Conservation (phyloP, 2,113 vertebrate species). For the Leptobrachium leishanense region DNA sequence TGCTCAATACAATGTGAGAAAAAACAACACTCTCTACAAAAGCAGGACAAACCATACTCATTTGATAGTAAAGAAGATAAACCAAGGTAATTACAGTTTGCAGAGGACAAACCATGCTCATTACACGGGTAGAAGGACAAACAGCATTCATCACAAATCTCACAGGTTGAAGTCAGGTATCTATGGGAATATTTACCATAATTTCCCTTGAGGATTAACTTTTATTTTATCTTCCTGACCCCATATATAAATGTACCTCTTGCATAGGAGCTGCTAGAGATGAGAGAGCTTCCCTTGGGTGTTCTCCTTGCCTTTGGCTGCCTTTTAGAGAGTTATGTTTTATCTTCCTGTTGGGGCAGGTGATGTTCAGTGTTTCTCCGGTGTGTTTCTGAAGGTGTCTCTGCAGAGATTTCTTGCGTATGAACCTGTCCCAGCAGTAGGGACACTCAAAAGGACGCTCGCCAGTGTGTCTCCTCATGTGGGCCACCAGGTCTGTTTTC, state of each 20-base stretch:
- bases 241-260: not conserved
- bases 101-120: too few species aligned
- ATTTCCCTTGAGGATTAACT: too few species aligned
- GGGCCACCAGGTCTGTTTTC: conserved; percentile 72
- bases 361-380: conserved; percentile 43
- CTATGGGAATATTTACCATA: too few species aligned
- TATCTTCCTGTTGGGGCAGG: not conserved
- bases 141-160: too few species aligned
- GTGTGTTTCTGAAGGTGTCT: conserved; percentile 67
- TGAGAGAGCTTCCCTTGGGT: not conserved
- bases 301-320: not conserved
- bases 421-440: conserved; percentile 75
- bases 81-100: too few species aligned
- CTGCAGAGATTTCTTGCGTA: conserved; percentile 70
- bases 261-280: not conserved
- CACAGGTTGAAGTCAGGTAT: too few species aligned
- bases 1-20: too few species aligned
- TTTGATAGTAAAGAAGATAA: too few species aligned
- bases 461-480: conserved; percentile 73
- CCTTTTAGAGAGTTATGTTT: not conserved
- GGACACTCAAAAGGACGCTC: conserved; percentile 72
- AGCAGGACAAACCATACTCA: too few species aligned
- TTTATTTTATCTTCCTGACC: too few species aligned
- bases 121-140: too few species aligned
- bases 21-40: too few species aligned